Percentiles rank a stretch among this genome's conserved stretches.
These are phyloP conservation scores for Hyaena hyaena DNA, from an alignment of 2,113 vertebrate genomes.

Conservation along the genomic window DNA sequence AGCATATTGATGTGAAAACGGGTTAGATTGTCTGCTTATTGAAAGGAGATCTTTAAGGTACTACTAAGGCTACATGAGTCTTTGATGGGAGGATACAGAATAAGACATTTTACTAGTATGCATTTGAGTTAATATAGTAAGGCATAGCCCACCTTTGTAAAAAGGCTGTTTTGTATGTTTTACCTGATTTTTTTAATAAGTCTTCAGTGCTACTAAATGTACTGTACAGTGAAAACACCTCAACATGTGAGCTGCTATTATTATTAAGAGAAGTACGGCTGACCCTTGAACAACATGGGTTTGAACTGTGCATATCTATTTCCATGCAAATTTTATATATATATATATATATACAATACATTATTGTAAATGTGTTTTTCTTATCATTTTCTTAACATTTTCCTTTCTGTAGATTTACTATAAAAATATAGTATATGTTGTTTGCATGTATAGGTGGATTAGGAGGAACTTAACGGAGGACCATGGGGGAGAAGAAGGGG, in stretches of 20 bases:
- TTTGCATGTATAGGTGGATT: no score
- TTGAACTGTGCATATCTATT: neutral
- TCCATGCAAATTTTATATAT: neutral
- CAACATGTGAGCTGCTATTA: neutral
- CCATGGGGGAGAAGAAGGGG: no score
- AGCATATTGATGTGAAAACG: neutral
- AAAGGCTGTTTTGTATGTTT: neutral
- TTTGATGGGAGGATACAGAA: neutral
- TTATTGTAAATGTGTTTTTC: neutral
- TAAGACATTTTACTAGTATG: neutral
- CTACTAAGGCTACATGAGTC: neutral
- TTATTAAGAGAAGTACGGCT: neutral
- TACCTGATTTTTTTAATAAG: neutral
- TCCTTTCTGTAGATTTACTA: neutral
- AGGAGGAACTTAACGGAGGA: no score
- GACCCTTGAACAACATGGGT: neutral
- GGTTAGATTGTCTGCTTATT: neutral
- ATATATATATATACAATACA: neutral
- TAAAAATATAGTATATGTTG: neutral
- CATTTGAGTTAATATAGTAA: neutral
- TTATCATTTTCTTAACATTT: neutral
- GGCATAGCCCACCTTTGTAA: neutral
- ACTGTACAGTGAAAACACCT: neutral
- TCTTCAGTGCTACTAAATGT: constrained; percentile 5
- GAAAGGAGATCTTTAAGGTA: neutral